Conservation (phyloP, 2,888 invertebrate species). For the Eupelmus urozonus region DNA sequence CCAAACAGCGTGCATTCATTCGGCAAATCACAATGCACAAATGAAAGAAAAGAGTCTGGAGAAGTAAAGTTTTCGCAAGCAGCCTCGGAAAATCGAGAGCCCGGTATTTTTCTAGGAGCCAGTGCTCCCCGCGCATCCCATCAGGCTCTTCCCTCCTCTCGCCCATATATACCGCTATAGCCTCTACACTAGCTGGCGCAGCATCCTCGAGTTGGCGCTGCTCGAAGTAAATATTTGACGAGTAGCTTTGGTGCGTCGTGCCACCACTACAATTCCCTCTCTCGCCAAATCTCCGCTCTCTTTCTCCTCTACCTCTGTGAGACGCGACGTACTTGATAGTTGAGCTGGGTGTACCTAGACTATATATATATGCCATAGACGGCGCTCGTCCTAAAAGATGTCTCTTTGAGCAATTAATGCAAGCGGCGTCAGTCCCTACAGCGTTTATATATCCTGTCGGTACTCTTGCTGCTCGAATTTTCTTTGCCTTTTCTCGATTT, state of each 20-base stretch:
- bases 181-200: no score
- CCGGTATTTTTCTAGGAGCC: not conserved
- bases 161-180: not conserved
- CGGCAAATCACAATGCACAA: no score
- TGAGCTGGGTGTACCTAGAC: not conserved
- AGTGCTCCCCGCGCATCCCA: not conserved
- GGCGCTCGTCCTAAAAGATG: constrained; percentile 17
- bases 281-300: constrained; percentile 19
- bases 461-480: no score
- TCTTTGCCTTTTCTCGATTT: no score
- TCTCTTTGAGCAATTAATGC: constrained; percentile 40
- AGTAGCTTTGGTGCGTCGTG: constrained; percentile 65
- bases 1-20: no score
- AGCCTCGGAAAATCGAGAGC: not conserved
- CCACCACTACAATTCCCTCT: constrained; percentile 39
- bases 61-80: no score
- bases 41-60: no score
- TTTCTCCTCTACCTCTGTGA: not conserved
- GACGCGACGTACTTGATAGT: constrained; percentile 23
- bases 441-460: no score
- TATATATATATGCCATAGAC: not conserved
- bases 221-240: constrained; percentile 69
- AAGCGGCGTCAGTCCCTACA: not conserved
- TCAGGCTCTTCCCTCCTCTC: not conserved
- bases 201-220: not conserved